Base-by-base conservation (phyloP, 2,113 vertebrate species). In the Tyto alba region DNA sequence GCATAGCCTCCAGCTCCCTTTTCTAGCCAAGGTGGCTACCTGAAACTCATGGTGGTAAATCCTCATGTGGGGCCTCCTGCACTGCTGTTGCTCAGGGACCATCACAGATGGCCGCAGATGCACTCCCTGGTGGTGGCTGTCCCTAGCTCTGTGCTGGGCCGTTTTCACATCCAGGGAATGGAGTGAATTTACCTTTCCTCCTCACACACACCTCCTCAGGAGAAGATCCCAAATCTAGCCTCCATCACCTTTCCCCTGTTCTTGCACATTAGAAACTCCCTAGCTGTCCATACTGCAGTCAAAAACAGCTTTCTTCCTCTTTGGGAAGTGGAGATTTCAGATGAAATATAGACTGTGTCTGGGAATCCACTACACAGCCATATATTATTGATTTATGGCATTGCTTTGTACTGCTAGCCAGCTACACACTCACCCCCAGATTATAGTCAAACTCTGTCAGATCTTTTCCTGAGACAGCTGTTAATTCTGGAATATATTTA, bases 401-500 rank as follows among this genome's bases (percentile, higher is more conserved):
- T 52, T 47, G 10, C 7, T 91, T 93, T 52, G 18, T 68, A 43
- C 27, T 75, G 25, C 4, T 64, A 57, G 50, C 10, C 62, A 92
- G 56, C 7, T 82, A 67, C 18, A 40, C 48, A 13, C 9, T 72
- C 20, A 23, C 11, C 9, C 8, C 3, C 9, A 10, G 36, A 52
- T 38, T 66, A 32, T 2, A 64, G 40, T 72, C 40, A 91, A 40
- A 60, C 7, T 76, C 41, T 21, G 13, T 48, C 17, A 53, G 77
- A 75, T 60, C 7, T 82, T 85, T 88, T 83, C 50, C 50, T 62
- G 19, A 78, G 21, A 69, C 26, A 30, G 13, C 9, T 1, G 1
- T 75, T 91, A 79, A 77, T 73, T 93, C 55, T 85, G 43, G 19
- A 76, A 76, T 52, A 52, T 57, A 69, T 94, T 92, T 88, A 59